Percentiles rank a stretch among this genome's conserved stretches.
These are phyloP conservation scores for Drosophila athabasca DNA, from an alignment of 1,140 invertebrate genomes.

Conservation along the genomic window DNA sequence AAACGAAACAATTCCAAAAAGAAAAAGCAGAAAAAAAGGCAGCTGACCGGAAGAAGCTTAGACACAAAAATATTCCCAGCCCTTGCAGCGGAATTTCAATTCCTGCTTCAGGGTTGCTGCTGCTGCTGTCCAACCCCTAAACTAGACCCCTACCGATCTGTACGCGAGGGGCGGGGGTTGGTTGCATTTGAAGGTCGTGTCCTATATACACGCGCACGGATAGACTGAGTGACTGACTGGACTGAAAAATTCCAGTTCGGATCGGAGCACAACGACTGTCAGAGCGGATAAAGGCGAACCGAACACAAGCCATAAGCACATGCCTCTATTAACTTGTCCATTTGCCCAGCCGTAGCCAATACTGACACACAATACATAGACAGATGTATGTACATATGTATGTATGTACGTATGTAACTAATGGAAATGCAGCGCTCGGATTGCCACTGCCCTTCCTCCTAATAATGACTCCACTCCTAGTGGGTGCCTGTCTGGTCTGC, in stretches of 20 bases:
- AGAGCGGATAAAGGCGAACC: slow-evolving; percentile 27
- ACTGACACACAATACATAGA: slow-evolving; percentile 24
- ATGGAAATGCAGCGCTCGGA: slow-evolving; percentile 57
- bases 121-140: slow-evolving; percentile 14
- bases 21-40: too few relatives aligned
- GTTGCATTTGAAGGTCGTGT: slow-evolving; percentile 53
- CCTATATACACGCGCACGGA: slow-evolving; percentile 12
- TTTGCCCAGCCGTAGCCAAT: slow-evolving; percentile 26
- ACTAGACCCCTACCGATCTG: background rate
- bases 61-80: too few relatives aligned
- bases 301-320: slow-evolving; percentile 2
- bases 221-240: too few relatives aligned
- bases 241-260: slow-evolving; percentile 2
- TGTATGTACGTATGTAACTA: too few relatives aligned
- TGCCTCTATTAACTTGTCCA: slow-evolving; percentile 52
- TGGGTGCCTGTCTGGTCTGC: background rate
- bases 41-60: too few relatives aligned
- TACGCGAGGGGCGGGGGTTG: slow-evolving; percentile 40
- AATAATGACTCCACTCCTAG: too few relatives aligned
- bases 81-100: slow-evolving; percentile 24
- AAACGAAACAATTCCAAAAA: too few relatives aligned
- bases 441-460: slow-evolving; percentile 33
- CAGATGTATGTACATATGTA: too few relatives aligned
- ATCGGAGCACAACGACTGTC: slow-evolving; percentile 32
- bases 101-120: slow-evolving; percentile 22